Evolutionary conservation across 2,113 vertebrate genomes (phyloP).

Genomic region (Chamaetylas fuelleborni): DNA sequence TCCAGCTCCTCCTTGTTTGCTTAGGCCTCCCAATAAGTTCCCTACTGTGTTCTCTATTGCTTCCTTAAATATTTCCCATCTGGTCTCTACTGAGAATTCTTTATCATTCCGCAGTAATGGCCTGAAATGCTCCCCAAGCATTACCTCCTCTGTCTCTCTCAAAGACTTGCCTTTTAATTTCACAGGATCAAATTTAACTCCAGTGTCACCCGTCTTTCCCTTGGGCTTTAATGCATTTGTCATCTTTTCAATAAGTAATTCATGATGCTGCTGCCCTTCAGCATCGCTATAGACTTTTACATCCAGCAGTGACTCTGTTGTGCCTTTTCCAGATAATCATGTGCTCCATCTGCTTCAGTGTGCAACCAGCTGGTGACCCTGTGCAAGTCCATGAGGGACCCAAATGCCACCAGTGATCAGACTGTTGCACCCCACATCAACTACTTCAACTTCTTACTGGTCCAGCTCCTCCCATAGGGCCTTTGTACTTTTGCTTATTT

Average conservation of each 20-base stretch:
- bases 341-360: neutral
- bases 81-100: conserved; percentile 39
- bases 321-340: neutral
- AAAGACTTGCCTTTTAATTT: neutral
- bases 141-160: neutral
- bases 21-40: conserved; percentile 49
- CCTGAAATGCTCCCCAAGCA: conserved; percentile 14
- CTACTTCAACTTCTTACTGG: neutral
- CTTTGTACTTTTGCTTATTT: neutral
- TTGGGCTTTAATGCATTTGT: neutral
- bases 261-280: neutral
- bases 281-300: neutral
- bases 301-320: neutral
- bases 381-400: neutral
- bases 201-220: conserved; percentile 10
- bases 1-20: conserved; percentile 56
- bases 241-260: conserved; percentile 28
- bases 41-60: conserved; percentile 42
- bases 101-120: conserved; percentile 6
- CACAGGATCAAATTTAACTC: neutral
- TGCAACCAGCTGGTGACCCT: neutral
- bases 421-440: neutral
- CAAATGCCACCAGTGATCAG: neutral
- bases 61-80: conserved; percentile 61
- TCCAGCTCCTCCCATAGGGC: neutral